Evolutionary conservation across 2,888 invertebrate species (phyloP), one percentile per base, ranked within the genome.

Genomic region (Clitarchus hookeri): DNA sequence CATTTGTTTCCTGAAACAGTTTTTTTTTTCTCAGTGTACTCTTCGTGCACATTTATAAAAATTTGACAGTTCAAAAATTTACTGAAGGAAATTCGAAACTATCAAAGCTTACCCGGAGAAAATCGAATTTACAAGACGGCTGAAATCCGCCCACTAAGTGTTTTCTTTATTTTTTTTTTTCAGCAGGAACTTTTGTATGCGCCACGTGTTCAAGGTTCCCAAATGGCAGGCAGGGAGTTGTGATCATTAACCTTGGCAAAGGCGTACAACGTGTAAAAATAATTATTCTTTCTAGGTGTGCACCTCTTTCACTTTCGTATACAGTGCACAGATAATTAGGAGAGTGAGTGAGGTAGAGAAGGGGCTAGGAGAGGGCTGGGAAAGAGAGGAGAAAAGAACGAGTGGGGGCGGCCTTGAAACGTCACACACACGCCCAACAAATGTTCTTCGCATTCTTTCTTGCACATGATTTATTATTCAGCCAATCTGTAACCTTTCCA

Each of bases 391-490:
- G 16, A 13, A 19, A 16, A 65, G 16, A 65, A 6, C 6, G 16
- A 13, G 65, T 12, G 6, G 16, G 19, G 65, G 65, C 65, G 65
- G 19, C 65, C 65, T 65, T 65, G 65, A 65, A 65, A 65, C 16
- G 65, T 65, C 16, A 16, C 65, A 23, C 65, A 65, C 65, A 23
- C 65, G 65, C 16, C 65, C 6, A 65, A 65, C 65, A 8, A 65
- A 65, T 65, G 65, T 65, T 65, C 65, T 6, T 65, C 65, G 65
- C 65, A 23, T 13, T 23, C 65, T 65, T 23, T 65, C 65, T 65
- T 23, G 65, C 65, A 65, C 65, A 23, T 65, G 65, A 65, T 65
- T 65, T 65, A 65, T 65, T 65, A 65, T 65, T 65, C 65, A 65
- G 65, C 16, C 65, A 23, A 65, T 65, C 65, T 65, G 65, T 65